Evolutionary conservation across 2,797 vertebrate genomes (phyloP), one percentile per base, ranked within the genome.

Genomic region (Anomalospiza imberbis): DNA sequence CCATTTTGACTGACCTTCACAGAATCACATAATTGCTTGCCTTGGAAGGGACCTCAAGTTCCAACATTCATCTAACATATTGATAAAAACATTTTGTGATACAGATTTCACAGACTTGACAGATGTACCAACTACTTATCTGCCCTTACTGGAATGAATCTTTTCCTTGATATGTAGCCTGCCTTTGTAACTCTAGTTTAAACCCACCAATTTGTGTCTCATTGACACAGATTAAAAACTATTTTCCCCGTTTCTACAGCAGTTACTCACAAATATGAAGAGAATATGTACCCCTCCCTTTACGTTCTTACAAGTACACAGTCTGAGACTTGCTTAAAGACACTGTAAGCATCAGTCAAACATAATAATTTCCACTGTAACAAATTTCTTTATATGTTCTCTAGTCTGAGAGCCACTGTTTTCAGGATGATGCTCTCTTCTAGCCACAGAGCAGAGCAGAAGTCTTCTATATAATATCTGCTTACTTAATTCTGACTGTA

Each of bases 281-380:
- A 57, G 34, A 34, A 34, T 34, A 19, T 1, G 7, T 53, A 25
- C 4, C 13, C 18, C 86, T 63, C 8, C 5, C 12, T 73, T 50
- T 57, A 53, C 0, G 3, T 78, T 71, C n/a, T 32, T 48, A 31
- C 0, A 0, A 68, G 28, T 31, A 51, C 12, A 26, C 9, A n/a
- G 17, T 14, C 38, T 57, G n/a, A 67, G 26, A 57, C 32, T 36
- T 54, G 8, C 16, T 73, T 72, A 47, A 58, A 60, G 22, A 78
- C 12, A 66, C 36, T 57, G 22, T 60, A 80, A 73, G 10, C 9
- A 75, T 74, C 32, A 76, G 21, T 67, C 45, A 87, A 58, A 61
- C 7, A 47, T 32, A 5, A 66, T 88, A 5, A 66, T 88, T 83
- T 88, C 73, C 28, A 58, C 13, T 6, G n/a, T 31, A 68, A 60